phyloP scores from a whole-genome alignment of 2,797 vertebrate genomes.

The Lepus oiostolus region DNA sequence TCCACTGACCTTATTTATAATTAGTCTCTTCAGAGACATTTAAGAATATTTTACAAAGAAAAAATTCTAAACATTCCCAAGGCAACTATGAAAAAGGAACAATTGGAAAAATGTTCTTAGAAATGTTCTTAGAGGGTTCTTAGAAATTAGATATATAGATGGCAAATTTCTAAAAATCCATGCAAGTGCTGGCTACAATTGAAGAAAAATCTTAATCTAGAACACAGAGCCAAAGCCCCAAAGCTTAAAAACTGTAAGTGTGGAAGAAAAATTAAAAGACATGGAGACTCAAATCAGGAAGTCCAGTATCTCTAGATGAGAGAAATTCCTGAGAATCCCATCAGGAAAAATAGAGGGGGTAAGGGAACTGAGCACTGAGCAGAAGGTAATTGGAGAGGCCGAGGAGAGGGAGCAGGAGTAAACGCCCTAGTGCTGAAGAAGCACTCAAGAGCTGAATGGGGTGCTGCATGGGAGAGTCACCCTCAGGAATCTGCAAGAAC shows the following conservation, averaged over 20 bases:
- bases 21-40: not conserved
- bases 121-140: not conserved
- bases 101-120: not conserved
- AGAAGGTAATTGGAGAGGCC: not conserved
- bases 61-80: not conserved
- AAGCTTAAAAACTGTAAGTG: not conserved
- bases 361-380: not conserved
- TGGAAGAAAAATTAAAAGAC: not conserved
- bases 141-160: not conserved
- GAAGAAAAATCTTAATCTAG: not conserved
- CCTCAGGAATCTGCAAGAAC: not conserved
- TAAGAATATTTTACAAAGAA: not conserved
- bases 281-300: not conserved
- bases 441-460: not conserved
- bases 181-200: not conserved
- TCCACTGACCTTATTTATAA: not conserved
- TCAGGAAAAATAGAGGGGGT: not conserved
- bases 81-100: not conserved
- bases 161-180: not conserved
- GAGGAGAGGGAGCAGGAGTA: not conserved
- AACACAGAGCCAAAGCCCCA: not conserved
- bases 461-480: not conserved
- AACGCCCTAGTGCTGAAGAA: not conserved
- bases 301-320: not conserved
- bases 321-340: constrained; percentile 28